Evolutionary conservation across 2,797 vertebrate genomes (phyloP).

Genomic region (Threskiornis aethiopicus): DNA sequence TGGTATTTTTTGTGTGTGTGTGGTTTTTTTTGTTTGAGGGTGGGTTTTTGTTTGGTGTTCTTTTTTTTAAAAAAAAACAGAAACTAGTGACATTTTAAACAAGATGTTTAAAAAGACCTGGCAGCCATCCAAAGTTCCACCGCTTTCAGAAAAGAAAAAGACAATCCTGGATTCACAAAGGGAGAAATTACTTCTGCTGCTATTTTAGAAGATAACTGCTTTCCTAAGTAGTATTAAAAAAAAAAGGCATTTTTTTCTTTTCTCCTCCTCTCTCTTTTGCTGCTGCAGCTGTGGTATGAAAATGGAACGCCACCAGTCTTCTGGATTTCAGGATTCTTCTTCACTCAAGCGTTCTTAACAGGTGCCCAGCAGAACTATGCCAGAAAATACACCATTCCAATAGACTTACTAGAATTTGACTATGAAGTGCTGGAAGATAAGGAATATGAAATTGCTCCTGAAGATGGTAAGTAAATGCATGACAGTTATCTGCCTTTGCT

Average conservation of each 20-base stretch:
- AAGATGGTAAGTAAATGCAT: conserved; percentile 80
- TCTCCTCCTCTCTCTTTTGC: neutral
- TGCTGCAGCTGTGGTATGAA: conserved; percentile 84
- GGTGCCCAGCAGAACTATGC: conserved; percentile 91
- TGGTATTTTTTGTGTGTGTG: neutral
- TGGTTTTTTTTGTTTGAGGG: neutral
- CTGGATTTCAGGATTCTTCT: conserved; percentile 93
- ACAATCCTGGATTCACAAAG: neutral
- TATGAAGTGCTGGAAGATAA: conserved; percentile 88
- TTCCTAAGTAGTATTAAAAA: neutral
- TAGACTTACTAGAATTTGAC: conserved; percentile 87
- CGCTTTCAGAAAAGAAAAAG: neutral
- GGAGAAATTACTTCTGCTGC: neutral
- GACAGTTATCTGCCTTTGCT: neutral
- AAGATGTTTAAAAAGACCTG: neutral
- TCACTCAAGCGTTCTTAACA: conserved; percentile 92
- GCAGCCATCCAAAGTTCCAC: neutral
- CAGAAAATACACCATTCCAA: conserved; percentile 86
- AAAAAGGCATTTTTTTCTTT: neutral
- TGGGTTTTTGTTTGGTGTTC: neutral
- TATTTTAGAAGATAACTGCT: neutral
- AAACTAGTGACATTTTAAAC: neutral
- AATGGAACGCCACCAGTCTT: conserved; percentile 82
- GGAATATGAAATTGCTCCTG: conserved; percentile 77
- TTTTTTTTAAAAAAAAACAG: neutral